Evolutionary conservation across 2,888 invertebrate species (phyloP).

Genomic region (Acanthosepion pharaonis): DNA sequence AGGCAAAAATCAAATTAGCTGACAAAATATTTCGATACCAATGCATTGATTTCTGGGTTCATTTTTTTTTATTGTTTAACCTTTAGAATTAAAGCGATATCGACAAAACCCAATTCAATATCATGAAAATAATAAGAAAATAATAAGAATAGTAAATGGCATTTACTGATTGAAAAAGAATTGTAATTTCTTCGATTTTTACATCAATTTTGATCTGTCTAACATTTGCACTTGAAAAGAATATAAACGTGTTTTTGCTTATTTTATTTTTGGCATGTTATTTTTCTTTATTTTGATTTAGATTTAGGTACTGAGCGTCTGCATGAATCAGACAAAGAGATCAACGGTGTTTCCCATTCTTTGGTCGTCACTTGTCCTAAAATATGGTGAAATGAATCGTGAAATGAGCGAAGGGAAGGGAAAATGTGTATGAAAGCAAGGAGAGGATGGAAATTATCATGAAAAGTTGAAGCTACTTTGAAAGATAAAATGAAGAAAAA

Average conservation of each 20-base stretch:
- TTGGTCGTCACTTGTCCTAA: background rate
- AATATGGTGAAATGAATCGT: conserved; percentile 7
- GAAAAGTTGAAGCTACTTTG: background rate
- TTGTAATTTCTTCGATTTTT: background rate
- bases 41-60: background rate
- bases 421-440: background rate
- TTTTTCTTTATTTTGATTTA: background rate
- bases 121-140: background rate
- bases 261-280: background rate
- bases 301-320: background rate
- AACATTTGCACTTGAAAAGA: background rate
- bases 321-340: background rate
- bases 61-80: background rate
- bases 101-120: background rate
- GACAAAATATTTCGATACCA: background rate
- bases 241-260: background rate
- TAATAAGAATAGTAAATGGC: background rate
- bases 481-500: background rate
- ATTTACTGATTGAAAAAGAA: background rate
- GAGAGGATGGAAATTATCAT: background rate
- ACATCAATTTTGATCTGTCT: background rate
- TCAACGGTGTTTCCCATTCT: background rate
- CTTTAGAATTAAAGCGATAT: background rate
- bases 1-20: background rate
- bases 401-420: background rate